Conservation (phyloP, 2,888 invertebrate genomes). For the Spisula subtruncata region DNA sequence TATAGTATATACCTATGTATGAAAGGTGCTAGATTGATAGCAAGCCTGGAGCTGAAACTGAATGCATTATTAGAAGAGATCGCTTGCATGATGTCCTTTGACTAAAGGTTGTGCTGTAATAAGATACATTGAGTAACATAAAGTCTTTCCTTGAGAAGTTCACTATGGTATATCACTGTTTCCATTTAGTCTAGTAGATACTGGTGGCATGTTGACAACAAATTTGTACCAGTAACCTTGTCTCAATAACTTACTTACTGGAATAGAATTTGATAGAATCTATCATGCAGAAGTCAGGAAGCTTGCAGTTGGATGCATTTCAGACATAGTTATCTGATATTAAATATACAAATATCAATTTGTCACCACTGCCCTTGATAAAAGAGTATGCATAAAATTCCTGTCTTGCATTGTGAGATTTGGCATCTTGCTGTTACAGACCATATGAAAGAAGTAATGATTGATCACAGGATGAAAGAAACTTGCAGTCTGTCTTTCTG, state of each 20-base stretch:
- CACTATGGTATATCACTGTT: not conserved
- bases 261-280: not conserved
- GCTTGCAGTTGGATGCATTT: not conserved
- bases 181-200: not conserved
- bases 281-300: conserved; percentile 1
- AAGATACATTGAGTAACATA: no score
- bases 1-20: no score
- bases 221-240: not conserved
- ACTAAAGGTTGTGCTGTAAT: no score
- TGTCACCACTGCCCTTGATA: not conserved
- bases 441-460: not conserved
- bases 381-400: not conserved
- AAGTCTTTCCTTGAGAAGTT: not conserved
- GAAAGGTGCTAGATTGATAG: no score
- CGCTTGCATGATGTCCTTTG: no score
- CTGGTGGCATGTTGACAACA: not conserved
- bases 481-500: not conserved
- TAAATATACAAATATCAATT: not conserved
- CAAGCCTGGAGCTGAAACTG: no score
- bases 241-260: not conserved
- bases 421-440: not conserved
- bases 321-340: not conserved
- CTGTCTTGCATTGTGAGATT: conserved; percentile 8
- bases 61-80: no score
- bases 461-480: conserved; percentile 15